A percentile compares a stretch with the other conserved stretches of the same genome.
These are phyloP conservation scores for Perognathus longimembris DNA, from an alignment of 2,113 vertebrate species.

Conservation along the genomic window DNA sequence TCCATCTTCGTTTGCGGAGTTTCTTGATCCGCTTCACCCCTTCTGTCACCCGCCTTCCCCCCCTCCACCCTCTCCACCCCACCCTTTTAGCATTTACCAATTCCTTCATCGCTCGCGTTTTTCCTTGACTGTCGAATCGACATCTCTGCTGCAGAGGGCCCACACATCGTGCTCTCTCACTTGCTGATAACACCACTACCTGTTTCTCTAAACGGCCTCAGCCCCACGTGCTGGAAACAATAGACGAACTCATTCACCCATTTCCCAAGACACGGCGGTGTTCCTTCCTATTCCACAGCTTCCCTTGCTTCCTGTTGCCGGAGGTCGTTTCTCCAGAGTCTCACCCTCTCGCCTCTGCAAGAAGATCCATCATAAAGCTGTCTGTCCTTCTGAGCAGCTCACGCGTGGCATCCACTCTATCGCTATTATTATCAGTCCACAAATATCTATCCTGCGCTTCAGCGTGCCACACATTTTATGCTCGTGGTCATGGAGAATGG, in stretches of 20 bases:
- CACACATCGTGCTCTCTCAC: background rate
- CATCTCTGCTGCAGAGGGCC: background rate
- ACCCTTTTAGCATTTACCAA: too few species aligned
- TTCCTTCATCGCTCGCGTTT: too few species aligned
- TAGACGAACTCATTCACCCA: background rate
- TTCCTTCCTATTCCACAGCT: background rate
- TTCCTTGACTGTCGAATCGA: background rate
- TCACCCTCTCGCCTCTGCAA: background rate
- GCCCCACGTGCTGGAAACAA: background rate
- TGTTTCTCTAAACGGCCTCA: background rate
- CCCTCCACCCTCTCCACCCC: too few species aligned
- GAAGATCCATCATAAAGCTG: background rate
- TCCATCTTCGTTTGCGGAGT: too few species aligned
- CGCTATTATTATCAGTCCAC: conserved; percentile 39
- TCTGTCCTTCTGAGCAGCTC: background rate
- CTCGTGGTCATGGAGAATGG: conserved; percentile 25
- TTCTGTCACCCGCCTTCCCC: too few species aligned
- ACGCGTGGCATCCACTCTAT: background rate
- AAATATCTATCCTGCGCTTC: background rate
- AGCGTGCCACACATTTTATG: conserved; percentile 72
- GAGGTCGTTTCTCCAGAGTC: background rate
- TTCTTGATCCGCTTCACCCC: too few species aligned
- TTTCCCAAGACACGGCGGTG: background rate
- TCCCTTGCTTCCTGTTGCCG: background rate
- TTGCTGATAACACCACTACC: background rate